Evolutionary conservation across 2,888 invertebrate genomes (phyloP).

Genomic region (Zonitis immaculata): DNA sequence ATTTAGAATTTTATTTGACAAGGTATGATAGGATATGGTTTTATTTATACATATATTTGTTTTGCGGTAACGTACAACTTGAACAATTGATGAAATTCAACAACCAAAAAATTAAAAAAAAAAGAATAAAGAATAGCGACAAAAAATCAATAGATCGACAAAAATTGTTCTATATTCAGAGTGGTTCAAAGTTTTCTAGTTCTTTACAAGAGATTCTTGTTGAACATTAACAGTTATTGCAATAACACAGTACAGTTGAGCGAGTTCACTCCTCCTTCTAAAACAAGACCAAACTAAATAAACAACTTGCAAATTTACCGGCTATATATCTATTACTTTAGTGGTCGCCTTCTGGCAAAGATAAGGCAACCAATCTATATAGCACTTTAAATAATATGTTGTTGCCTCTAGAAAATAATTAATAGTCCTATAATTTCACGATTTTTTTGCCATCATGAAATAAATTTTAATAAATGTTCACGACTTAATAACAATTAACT

Average conservation of each 20-base stretch:
- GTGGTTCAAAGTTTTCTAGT: conserved; percentile 8
- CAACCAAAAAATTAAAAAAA: too few species aligned
- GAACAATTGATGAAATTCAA: background rate
- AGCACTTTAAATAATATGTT: conserved; percentile 17
- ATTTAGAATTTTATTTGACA: conserved; percentile 20
- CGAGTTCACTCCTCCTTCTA: conserved; percentile 20
- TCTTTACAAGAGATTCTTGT: conserved; percentile 21
- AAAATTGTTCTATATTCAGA: too few species aligned
- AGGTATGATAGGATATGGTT: conserved; percentile 13
- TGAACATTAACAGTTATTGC: conserved; percentile 21
- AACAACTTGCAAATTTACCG: conserved; percentile 25
- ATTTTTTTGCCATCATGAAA: too few species aligned
- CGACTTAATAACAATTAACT: too few species aligned
- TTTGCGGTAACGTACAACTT: background rate
- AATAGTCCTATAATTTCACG: conserved; percentile 1
- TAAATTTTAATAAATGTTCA: too few species aligned
- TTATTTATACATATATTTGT: conserved; percentile 6
- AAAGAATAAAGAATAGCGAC: too few species aligned
- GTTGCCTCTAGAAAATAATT: conserved; percentile 7
- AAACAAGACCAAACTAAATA: conserved; percentile 15
- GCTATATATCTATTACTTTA: conserved; percentile 9
- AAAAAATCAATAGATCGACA: too few species aligned
- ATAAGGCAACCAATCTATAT: conserved; percentile 10
- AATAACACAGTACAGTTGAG: conserved; percentile 8
- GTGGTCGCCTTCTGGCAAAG: conserved; percentile 17